Evolutionary conservation across 2,888 invertebrate genomes (phyloP), one percentile per base, ranked within the genome.

Genomic region (Aphidius colemani): DNA sequence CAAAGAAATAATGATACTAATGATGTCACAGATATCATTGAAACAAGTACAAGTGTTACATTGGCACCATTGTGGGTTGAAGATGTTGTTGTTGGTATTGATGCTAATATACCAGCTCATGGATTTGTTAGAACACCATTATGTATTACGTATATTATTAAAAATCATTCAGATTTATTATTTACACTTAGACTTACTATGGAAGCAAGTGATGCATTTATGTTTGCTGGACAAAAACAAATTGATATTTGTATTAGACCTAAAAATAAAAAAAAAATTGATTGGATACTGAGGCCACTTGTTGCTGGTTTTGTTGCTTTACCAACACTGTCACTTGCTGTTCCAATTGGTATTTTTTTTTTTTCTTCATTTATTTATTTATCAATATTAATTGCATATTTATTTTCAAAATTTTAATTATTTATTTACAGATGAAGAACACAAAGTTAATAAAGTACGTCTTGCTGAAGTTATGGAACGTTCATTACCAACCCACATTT

Each of bases 211-310:
- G 96, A 97, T 80, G 92, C 92, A 49, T 97, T 97, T 80, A 96
- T 97, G 92, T 96, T 95, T 84, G 90, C 96, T 66, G 97, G 97
- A 3, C 94, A 95, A 77, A 96, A 94, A 84, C 94, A 95, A 86
- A 70, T 84, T 45, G 82, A 82, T 62, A 72, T 84, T 66, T 80
- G 80, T 40, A 74, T 85, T 68, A 73, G 90, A 56, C 91, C 91
- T 0, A 85, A 86, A 66, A 87, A 86, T 46, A 84, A 83, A 65
- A 85, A 87, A 66, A 86, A 86, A 65, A 78, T 92, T 46, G 86
- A 88, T 71, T 95, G 93, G 85, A 93, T 93, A 77, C 85, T 95
- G 66, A 91, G 93, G 73, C 94, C 95, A 0, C 78, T 89, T 62
- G 81, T 86, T 44, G 85, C 88, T 30, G 89, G 89, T 49, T 85